Percentiles rank a stretch among this genome's conserved stretches.
Conservation (phyloP, 2,113 vertebrate species). For the Rhabdomys dilectus region DNA sequence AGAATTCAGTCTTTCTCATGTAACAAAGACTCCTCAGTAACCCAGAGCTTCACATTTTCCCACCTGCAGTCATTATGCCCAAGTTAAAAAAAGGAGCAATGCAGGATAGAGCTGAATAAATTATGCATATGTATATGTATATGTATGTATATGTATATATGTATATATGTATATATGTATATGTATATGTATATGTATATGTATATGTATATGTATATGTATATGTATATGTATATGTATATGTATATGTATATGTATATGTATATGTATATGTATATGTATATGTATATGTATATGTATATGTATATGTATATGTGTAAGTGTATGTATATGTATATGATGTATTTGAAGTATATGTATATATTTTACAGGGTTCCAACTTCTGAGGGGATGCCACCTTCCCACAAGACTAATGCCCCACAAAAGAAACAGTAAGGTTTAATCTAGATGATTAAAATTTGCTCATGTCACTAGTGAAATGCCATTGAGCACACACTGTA, state of each 20-base stretch:
- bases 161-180: background rate
- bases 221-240: background rate
- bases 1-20: background rate
- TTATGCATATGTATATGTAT: no score
- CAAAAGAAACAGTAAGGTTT: background rate
- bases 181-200: no score
- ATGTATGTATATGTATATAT: no score
- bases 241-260: no score
- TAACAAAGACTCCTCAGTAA: background rate
- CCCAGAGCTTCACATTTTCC: background rate
- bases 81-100: background rate
- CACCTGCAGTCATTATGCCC: background rate
- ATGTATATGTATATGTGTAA: background rate
- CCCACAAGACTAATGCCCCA: background rate
- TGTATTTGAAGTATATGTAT: no score
- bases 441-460: background rate
- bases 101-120: background rate
- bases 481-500: background rate
- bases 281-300: no score
- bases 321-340: background rate
- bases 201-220: background rate
- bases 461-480: background rate
- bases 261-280: background rate
- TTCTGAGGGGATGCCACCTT: background rate
- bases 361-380: background rate